phyloP scores from a whole-genome alignment of 2,888 invertebrate species.

The Heteromyza rotundicornis region DNA sequence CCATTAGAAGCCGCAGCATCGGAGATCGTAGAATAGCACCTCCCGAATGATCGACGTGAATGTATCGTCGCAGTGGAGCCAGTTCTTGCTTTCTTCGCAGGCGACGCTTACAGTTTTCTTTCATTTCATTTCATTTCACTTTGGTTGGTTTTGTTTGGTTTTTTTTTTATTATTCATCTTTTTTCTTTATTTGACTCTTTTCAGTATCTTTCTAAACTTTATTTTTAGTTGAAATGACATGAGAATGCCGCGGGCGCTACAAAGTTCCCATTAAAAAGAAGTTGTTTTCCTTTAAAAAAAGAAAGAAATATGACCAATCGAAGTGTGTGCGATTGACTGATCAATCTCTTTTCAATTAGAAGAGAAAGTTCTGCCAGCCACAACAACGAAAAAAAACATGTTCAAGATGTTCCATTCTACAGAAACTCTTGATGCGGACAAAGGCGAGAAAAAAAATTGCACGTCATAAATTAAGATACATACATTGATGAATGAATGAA shows the following conservation, averaged over 20 bases:
- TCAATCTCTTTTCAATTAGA: slow-evolving; percentile 52
- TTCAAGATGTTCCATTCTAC: neutral
- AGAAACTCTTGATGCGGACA: neutral
- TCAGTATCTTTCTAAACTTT: neutral
- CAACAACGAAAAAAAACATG: slow-evolving; percentile 27
- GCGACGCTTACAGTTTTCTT: neutral
- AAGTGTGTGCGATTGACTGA: neutral
- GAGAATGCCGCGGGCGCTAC: slow-evolving; percentile 35
- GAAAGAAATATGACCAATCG: neutral
- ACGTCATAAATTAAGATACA: slow-evolving; percentile 43
- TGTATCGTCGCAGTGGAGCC: neutral
- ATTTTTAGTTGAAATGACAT: slow-evolving; percentile 31
- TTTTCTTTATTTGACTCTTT: neutral
- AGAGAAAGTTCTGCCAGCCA: slow-evolving; percentile 53
- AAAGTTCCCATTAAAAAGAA: slow-evolving; percentile 33
- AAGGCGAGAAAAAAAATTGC: slow-evolving; percentile 37
- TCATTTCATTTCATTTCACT: slow-evolving; percentile 2
- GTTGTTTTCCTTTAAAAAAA: no score
- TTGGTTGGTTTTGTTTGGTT: neutral
- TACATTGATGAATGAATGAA: neutral
- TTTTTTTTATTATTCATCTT: neutral
- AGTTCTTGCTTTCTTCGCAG: neutral
- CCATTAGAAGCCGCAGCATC: slow-evolving; percentile 57
- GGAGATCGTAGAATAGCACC: neutral
- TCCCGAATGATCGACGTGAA: neutral